Conservation (phyloP, 2,113 vertebrate species). For the Chlorodrepanis virens region DNA sequence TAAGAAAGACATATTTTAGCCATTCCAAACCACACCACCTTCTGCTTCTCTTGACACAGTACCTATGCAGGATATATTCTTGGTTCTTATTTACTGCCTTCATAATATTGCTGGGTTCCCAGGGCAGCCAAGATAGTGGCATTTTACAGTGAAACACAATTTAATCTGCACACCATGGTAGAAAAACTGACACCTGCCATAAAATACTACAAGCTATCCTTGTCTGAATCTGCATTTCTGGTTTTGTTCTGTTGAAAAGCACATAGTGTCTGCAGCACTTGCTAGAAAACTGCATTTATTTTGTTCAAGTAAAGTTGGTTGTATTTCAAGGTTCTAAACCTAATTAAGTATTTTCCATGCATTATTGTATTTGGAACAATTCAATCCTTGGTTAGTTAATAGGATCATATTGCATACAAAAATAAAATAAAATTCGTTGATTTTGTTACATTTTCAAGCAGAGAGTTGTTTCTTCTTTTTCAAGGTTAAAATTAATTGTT, state of each 20-base stretch:
- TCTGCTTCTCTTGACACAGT: background rate
- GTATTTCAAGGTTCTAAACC: background rate
- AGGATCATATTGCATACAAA: background rate
- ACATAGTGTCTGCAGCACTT: background rate
- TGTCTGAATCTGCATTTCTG: background rate
- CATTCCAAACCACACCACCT: background rate
- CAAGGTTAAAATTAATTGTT: background rate
- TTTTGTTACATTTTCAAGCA: background rate
- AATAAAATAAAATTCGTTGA: background rate
- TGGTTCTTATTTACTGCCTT: slow-evolving; percentile 8
- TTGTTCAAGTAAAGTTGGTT: background rate
- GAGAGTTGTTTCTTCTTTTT: background rate
- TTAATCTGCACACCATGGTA: background rate
- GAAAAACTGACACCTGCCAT: slow-evolving; percentile 6
- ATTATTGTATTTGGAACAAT: background rate
- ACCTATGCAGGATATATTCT: background rate
- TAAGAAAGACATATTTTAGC: background rate
- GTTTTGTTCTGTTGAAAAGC: background rate
- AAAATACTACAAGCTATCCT: background rate
- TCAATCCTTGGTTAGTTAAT: background rate
- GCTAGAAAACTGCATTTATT: background rate
- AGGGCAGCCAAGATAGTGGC: background rate
- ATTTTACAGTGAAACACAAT: background rate
- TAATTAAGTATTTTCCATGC: background rate
- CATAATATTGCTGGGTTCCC: background rate